Evolutionary conservation across 2,888 invertebrate species (phyloP).

Genomic region (Aporophyla nigra): DNA sequence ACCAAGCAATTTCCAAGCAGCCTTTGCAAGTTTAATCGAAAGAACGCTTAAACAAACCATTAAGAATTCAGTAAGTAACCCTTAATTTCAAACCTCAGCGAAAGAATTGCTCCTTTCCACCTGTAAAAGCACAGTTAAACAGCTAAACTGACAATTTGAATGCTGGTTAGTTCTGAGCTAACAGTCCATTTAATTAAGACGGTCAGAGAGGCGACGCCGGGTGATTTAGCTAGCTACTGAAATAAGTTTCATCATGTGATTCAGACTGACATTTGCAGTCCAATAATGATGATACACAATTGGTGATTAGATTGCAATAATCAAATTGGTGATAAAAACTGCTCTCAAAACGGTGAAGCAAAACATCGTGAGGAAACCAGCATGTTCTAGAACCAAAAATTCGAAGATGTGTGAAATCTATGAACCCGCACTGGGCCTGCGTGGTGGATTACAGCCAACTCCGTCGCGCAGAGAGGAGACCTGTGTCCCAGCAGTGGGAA

Average conservation of each 20-base stretch:
- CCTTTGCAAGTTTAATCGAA: conserved; percentile 3
- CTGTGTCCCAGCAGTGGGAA: too few species aligned
- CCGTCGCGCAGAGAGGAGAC: too few species aligned
- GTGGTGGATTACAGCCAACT: too few species aligned
- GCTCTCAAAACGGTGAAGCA: too few species aligned
- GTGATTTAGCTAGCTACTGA: background rate
- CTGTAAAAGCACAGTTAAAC: conserved; percentile 30
- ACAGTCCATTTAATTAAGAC: conserved; percentile 35
- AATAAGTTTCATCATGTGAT: background rate
- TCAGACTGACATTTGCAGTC: too few species aligned
- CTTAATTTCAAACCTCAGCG: conserved; percentile 24
- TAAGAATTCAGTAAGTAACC: background rate
- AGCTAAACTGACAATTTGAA: conserved; percentile 38
- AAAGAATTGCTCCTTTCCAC: conserved; percentile 15
- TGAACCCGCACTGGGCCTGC: too few species aligned
- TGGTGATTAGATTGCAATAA: background rate
- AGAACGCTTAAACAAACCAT: conserved; percentile 33
- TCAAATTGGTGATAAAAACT: background rate
- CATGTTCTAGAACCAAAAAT: too few species aligned
- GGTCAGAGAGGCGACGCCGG: background rate
- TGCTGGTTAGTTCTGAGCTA: conserved; percentile 32
- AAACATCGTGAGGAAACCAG: too few species aligned
- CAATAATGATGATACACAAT: background rate
- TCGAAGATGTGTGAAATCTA: too few species aligned
- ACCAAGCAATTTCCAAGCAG: background rate